Percentiles rank a stretch among this genome's conserved stretches.
Evolutionary conservation across 2,888 invertebrate species (phyloP).

Genomic region (Noctua comes): DNA sequence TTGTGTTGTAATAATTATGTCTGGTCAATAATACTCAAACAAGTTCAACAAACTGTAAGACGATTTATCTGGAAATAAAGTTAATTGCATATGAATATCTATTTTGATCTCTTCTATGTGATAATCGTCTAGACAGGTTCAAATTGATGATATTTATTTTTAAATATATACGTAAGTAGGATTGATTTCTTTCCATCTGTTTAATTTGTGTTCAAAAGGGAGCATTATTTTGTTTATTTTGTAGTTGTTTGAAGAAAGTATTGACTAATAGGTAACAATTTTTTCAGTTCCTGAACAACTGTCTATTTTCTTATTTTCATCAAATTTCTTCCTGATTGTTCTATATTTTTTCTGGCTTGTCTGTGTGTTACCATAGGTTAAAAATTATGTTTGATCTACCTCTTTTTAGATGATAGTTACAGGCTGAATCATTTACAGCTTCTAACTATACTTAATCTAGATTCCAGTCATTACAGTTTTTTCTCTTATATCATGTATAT

Average conservation of each 20-base stretch:
- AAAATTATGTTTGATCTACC: not conserved
- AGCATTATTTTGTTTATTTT: not conserved
- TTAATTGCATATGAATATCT: constrained; percentile 5
- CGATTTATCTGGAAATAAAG: not conserved
- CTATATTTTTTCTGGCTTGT: not conserved
- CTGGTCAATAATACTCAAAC: not conserved
- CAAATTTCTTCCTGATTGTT: not conserved
- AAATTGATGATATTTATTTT: not conserved
- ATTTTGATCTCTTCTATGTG: not conserved
- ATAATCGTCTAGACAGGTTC: not conserved
- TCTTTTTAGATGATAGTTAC: not conserved
- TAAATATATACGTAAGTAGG: not conserved
- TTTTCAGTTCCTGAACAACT: not conserved
- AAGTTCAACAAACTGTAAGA: not conserved
- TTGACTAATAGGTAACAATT: not conserved
- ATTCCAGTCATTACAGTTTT: not conserved
- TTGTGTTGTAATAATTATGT: not conserved
- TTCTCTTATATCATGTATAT: not conserved
- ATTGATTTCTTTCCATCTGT: not conserved
- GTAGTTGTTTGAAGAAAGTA: not conserved
- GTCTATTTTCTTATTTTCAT: not conserved
- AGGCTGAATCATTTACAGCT: not conserved
- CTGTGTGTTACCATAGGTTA: too few species aligned
- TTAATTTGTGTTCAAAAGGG: not conserved
- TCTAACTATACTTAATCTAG: not conserved